phyloP scores from a whole-genome alignment of 2,888 invertebrate genomes.

The Agriopis leucophaearia region DNA sequence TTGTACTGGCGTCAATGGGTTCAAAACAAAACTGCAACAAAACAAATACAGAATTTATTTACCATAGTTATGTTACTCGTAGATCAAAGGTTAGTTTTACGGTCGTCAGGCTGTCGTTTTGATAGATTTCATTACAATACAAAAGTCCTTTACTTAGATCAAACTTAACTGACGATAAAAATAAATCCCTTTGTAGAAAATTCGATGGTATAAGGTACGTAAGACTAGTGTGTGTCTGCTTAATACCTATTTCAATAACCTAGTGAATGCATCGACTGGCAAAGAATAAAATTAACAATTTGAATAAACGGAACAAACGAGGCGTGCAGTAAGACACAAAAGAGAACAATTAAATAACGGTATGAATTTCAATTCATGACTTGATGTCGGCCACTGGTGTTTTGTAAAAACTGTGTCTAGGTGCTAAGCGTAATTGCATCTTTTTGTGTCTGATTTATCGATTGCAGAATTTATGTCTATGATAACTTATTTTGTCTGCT shows the following conservation, averaged over 20 bases:
- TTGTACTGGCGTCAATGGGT: slow-evolving; percentile 96
- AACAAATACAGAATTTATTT: slow-evolving; percentile 37
- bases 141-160: no score
- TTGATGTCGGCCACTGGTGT: slow-evolving; percentile 37
- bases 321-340: slow-evolving; percentile 14
- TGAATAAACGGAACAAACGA: slow-evolving; percentile 34
- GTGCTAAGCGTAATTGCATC: slow-evolving; percentile 25
- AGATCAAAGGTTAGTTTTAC: no score
- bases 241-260: no score
- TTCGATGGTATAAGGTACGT: no score
- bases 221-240: no score
- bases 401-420: slow-evolving; percentile 41
- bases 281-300: slow-evolving; percentile 8
- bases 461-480: slow-evolving; percentile 1
- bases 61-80: neutral
- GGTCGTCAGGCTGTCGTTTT: no score
- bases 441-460: slow-evolving; percentile 11
- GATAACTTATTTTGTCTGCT: neutral
- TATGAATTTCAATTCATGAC: slow-evolving; percentile 24
- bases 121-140: no score
- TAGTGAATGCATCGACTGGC: neutral
- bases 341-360: slow-evolving; percentile 47
- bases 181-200: no score
- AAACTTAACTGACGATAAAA: no score
- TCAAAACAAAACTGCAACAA: slow-evolving; percentile 94